A percentile compares a stretch with the other conserved stretches of the same genome.
phyloP scores from a whole-genome alignment of 2,888 invertebrate genomes.

The Epiblema foenella region DNA sequence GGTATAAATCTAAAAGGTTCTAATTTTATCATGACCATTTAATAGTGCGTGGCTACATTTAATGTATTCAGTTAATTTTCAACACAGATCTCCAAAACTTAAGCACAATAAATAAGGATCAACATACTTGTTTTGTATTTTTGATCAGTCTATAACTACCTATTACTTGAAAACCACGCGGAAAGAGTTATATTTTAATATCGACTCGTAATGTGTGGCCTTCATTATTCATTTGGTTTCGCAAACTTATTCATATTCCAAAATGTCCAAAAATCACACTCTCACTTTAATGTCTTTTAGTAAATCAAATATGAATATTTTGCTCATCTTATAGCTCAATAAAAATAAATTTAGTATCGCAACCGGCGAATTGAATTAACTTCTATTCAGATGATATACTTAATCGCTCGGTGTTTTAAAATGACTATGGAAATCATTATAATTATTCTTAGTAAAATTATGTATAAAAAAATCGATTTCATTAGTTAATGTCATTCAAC shows the following conservation, averaged over 20 bases:
- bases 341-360: conserved; percentile 1
- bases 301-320: conserved; percentile 48
- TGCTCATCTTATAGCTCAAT: conserved; percentile 38
- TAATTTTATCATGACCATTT: not conserved
- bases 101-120: not conserved
- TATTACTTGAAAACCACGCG: not conserved
- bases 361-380: not conserved
- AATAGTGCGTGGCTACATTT: not conserved
- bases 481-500: conserved; percentile 6
- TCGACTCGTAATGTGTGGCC: not conserved
- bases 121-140: conserved; percentile 7
- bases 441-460: not conserved
- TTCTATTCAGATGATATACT: not conserved
- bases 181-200: not conserved
- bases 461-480: conserved; percentile 3
- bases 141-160: conserved; percentile 13
- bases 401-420: not conserved
- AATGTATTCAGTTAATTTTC: not conserved
- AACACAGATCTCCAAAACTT: not conserved
- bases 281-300: conserved; percentile 63
- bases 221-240: not conserved
- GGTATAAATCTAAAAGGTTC: not conserved
- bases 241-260: not conserved
- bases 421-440: not conserved
- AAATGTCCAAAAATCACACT: conserved; percentile 51